Conservation (phyloP, 2,797 vertebrate genomes). For the Megaceryle alcyon region DNA sequence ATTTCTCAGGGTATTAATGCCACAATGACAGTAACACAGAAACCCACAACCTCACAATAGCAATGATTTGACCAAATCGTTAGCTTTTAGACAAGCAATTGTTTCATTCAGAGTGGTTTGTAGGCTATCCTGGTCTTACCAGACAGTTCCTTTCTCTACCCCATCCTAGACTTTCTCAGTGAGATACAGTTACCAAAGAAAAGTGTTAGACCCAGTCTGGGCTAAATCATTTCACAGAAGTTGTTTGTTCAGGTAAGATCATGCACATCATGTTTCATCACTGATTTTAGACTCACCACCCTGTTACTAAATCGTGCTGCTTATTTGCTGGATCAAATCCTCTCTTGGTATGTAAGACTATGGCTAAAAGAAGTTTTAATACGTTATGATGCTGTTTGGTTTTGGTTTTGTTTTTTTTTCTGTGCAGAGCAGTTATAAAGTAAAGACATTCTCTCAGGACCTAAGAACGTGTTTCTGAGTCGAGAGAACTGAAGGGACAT, state of each 20-base stretch:
- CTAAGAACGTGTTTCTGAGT: neutral
- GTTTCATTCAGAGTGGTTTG: conserved; percentile 3
- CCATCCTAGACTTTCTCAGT: neutral
- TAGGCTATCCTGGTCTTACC: conserved; percentile 2
- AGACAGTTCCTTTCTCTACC: conserved; percentile 4
- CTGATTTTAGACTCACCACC: neutral
- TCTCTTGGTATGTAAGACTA: neutral
- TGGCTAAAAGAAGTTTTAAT: neutral
- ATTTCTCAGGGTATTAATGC: conserved; percentile 29
- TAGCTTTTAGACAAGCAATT: conserved; percentile 42
- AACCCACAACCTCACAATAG: conserved; percentile 20
- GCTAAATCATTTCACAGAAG: neutral
- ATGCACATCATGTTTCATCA: neutral
- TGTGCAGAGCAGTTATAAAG: neutral
- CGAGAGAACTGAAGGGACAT: neutral
- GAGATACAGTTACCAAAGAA: neutral
- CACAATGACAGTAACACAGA: neutral
- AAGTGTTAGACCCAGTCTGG: neutral
- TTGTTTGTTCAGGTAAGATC: neutral
- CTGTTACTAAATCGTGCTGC: neutral
- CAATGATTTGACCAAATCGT: conserved; percentile 34
- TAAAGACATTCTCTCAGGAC: neutral
- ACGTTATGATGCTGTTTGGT: neutral
- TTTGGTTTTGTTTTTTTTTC: neutral
- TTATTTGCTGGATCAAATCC: neutral